Conservation (phyloP, 2,113 vertebrate species). For the Catharus minimus region DNA sequence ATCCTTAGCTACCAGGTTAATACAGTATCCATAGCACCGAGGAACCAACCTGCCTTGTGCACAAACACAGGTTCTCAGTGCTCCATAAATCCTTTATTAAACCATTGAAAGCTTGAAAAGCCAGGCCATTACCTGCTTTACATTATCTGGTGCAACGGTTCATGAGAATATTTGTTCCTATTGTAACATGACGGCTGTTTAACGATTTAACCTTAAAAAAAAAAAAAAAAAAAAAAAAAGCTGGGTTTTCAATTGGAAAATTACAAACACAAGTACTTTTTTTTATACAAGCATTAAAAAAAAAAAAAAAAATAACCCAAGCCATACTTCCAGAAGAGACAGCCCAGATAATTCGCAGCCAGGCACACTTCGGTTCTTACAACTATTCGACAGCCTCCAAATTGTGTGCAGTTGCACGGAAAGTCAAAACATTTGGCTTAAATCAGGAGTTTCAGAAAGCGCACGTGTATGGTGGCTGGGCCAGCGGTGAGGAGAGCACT, state of each 20-base stretch:
- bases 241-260: background rate
- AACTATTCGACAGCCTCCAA: background rate
- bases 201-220: background rate
- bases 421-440: slow-evolving; percentile 31
- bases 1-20: background rate
- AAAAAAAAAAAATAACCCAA: background rate
- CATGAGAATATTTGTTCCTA: background rate
- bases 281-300: background rate
- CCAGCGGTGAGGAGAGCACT: background rate
- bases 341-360: background rate
- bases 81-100: background rate
- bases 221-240: accelerated
- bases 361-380: background rate
- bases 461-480: background rate
- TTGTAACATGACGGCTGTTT: background rate
- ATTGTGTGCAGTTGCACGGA: background rate
- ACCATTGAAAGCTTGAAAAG: background rate
- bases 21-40: background rate
- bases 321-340: background rate
- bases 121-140: background rate
- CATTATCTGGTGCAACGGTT: background rate
- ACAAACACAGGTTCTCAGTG: background rate
- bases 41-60: background rate
- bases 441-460: background rate
- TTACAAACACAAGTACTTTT: background rate